phyloP scores from a whole-genome alignment of 2,888 invertebrate species.

The Chelonus formosanus region DNA sequence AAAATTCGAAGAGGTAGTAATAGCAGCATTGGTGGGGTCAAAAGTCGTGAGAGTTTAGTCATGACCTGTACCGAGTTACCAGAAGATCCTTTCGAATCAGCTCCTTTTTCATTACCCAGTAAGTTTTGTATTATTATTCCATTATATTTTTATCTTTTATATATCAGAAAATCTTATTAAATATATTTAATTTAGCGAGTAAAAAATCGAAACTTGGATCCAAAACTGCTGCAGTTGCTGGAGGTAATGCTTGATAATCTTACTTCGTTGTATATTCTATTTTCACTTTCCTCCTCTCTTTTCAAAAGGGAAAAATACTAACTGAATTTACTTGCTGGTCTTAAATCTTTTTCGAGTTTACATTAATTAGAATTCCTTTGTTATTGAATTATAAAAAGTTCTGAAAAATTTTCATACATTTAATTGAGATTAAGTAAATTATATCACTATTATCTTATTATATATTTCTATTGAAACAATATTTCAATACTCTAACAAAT shows the following conservation, averaged over 20 bases:
- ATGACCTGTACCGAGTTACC: conserved; percentile 71
- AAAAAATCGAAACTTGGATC: conserved; percentile 63
- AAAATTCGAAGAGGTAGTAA: conserved; percentile 81
- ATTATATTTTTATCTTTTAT: conserved; percentile 27
- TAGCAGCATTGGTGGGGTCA: conserved; percentile 78
- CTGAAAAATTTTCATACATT: too few species aligned
- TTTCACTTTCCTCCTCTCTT: conserved; percentile 41
- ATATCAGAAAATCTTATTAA: conserved; percentile 28
- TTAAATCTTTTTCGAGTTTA: conserved; percentile 5
- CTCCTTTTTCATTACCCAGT: conserved; percentile 81
- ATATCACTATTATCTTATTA: too few species aligned
- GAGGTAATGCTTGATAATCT: conserved; percentile 66
- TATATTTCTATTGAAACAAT: too few species aligned
- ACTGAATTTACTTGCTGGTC: conserved; percentile 14
- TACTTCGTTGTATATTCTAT: conserved; percentile 46
- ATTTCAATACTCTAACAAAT: too few species aligned
- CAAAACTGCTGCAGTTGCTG: conserved; percentile 61
- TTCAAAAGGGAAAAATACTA: conserved; percentile 32
- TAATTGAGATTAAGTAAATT: too few species aligned
- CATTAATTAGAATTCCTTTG: too few species aligned
- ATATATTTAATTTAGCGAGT: conserved; percentile 53
- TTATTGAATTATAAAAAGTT: too few species aligned
- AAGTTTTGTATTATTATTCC: conserved; percentile 49
- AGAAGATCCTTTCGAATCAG: conserved; percentile 83
- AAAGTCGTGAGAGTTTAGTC: conserved; percentile 75